Evolutionary conservation across 2,888 invertebrate genomes (phyloP), one percentile per base, ranked within the genome.

Genomic region (Campaea margaritaria): DNA sequence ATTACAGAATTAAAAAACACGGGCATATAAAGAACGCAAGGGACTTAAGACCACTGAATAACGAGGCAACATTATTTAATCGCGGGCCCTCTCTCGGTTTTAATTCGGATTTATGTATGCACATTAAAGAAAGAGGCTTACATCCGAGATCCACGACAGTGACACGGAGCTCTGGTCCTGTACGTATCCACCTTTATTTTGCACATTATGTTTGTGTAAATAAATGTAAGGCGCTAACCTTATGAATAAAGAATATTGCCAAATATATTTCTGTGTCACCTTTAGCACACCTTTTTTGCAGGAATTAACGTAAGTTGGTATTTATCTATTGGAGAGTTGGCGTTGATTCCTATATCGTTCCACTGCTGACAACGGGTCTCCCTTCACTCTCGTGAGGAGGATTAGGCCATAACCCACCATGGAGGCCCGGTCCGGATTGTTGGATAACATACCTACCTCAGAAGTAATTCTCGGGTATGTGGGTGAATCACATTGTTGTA

Each of bases 31-130:
- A 86, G 85, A 84, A 76, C 80, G 76, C 78, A 73, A 76, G 70
- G 81, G 84, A 83, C 86, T 87, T 88, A 90, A 88, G 89, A 84
- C 87, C 85, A 84, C 81, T 88, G 85, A 90, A 87, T 87, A 89
- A 90, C 81, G 89, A 84, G 82, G 70, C 68, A 70, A 76, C 86
- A 89, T 90, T 90, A 88, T 87, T 90, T 89, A 90, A 87, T 82
- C 81, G 76, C 60, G 70, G 78, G 79, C 78, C 84, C 85, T 86
- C 83, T 85, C 89, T 83, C 75, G 76, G 82, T 87, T 87, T 89
- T 89, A 90, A 91, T 89, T 89, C 88, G 83, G 85, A 91, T 91
- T 89, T 90, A 91, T 90, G 86, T 85, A 83, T 86, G 80, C 80
- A 86, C 85, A 87, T 89, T 86, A 86, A 83, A 85, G 83, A 83